Percentiles rank a stretch among this genome's conserved stretches.
Conservation (phyloP, 1,140 invertebrate species). For the Eufriesea mexicana region DNA sequence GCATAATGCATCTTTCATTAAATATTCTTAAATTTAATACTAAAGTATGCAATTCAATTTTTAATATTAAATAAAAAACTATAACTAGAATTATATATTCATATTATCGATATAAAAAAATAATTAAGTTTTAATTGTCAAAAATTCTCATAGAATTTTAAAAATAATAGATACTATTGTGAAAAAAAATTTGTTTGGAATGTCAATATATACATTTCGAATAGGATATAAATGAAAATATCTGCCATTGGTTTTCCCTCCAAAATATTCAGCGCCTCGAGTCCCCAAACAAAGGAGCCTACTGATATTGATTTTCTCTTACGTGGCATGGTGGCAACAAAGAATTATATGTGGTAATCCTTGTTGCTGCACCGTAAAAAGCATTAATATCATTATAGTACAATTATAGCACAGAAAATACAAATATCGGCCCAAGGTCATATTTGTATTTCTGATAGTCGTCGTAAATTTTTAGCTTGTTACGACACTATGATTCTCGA, state of each 20-base stretch:
- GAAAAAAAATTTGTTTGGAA: background rate
- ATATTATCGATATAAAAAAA: too few species aligned
- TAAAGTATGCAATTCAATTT: too few species aligned
- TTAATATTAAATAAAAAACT: background rate
- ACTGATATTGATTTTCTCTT: slow-evolving; percentile 78
- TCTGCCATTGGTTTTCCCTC: slow-evolving; percentile 50
- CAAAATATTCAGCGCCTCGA: slow-evolving; percentile 63
- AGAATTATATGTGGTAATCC: slow-evolving; percentile 65
- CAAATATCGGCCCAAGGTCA: background rate
- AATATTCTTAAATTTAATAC: background rate
- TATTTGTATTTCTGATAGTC: background rate
- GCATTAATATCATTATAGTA: background rate
- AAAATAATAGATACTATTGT: too few species aligned
- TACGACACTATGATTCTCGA: background rate
- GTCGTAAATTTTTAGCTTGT: background rate
- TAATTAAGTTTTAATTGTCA: too few species aligned
- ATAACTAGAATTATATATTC: too few species aligned
- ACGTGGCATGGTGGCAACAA: slow-evolving; percentile 69
- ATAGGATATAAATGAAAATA: background rate
- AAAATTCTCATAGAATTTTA: too few species aligned
- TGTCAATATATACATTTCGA: background rate
- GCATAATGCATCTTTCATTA: background rate
- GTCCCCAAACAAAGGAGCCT: slow-evolving; percentile 75
- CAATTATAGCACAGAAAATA: slow-evolving; percentile 1
- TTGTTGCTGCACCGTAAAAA: slow-evolving; percentile 30